Base-by-base conservation (phyloP, 1,140 invertebrate genomes). In the Cyrtorhinus lividipennis region DNA sequence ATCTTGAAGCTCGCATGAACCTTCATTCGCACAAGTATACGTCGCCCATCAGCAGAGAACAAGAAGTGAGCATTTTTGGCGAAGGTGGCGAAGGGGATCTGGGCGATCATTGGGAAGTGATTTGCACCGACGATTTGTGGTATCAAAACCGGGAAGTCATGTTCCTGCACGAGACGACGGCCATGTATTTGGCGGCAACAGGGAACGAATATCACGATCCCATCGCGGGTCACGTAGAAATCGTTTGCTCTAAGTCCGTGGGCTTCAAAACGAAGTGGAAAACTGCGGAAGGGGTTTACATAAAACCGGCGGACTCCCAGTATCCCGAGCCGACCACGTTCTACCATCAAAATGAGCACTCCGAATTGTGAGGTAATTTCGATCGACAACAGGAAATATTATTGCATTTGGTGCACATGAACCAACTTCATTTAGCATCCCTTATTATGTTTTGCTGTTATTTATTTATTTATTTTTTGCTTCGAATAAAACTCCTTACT, bases 11-110 rank as follows among this genome's bases (percentile, higher is more conserved):
- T 2, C 10, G 2, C 5, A 63, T 13, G 24, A 63, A 63, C 22
- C 53, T 63, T 13, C 62, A 63, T 22, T 63, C 62, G 18, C 62
- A 63, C 26, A 1, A 27, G 1, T 30, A 56, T 24, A 27, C n/a
- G 22, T 57, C 48, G 24, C 48, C 48, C 15, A 15, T 63, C 1
- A 57, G 48, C 1, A 22, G 26, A 0, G 20, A 12, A 10, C 62
- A 38, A 20, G 62, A 63, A 27, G 30, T 63, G 1, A n/a, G 48
- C 1, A 56, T 48, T 0, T 63, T 57, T 22, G 62, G 62, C 30
- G 5, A 38, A 38, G 30, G 30, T 38, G 58, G 58, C 12, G 3
- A 27, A 18, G 58, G 58, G 1, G 58, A 60, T 27, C 3, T 2
- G 10, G 58, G 58, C 1, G 58, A 60, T 26, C 20, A 24, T 18